Percentiles rank a stretch among this genome's conserved stretches.
Evolutionary conservation across 2,888 invertebrate species (phyloP).

Genomic region (Cenopis cana): DNA sequence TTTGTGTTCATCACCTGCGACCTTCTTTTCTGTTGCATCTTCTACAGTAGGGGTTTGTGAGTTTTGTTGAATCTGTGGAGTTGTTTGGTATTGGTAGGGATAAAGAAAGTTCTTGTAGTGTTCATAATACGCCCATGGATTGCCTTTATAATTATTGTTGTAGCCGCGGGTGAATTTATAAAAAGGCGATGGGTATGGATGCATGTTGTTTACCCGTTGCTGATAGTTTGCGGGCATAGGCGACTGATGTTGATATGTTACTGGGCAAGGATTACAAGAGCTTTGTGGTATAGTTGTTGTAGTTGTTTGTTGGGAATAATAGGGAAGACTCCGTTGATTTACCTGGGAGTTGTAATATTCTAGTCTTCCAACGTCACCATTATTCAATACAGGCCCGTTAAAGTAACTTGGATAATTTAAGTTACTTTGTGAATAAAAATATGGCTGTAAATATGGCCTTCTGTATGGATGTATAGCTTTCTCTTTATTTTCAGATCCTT

Average conservation of each 20-base stretch:
- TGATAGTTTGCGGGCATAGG: conserved; percentile 42
- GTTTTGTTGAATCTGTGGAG: neutral
- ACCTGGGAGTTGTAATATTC: conserved; percentile 69
- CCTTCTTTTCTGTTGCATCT: conserved; percentile 46
- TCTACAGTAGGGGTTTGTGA: conserved; percentile 39
- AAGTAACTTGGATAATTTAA: conserved; percentile 51
- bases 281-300: neutral
- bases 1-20: neutral
- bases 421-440: conserved; percentile 31
- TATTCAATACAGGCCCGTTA: conserved; percentile 50
- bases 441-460: conserved; percentile 11
- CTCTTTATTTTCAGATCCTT: conserved; percentile 48
- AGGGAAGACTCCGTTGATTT: conserved; percentile 60
- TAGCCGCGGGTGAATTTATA: conserved; percentile 53
- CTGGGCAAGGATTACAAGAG: conserved; percentile 44
- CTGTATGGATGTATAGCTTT: conserved; percentile 39
- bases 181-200: conserved; percentile 65
- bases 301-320: conserved; percentile 57
- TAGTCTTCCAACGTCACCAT: conserved; percentile 58
- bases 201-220: conserved; percentile 52
- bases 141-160: conserved; percentile 50
- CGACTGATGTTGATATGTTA: conserved; percentile 42
- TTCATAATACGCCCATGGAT: conserved; percentile 56
- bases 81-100: conserved; percentile 12
- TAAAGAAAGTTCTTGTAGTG: conserved; percentile 50